These are phyloP conservation scores for Anaspis maculata DNA, from an alignment of 2,888 invertebrate species.

Conservation along the genomic window DNA sequence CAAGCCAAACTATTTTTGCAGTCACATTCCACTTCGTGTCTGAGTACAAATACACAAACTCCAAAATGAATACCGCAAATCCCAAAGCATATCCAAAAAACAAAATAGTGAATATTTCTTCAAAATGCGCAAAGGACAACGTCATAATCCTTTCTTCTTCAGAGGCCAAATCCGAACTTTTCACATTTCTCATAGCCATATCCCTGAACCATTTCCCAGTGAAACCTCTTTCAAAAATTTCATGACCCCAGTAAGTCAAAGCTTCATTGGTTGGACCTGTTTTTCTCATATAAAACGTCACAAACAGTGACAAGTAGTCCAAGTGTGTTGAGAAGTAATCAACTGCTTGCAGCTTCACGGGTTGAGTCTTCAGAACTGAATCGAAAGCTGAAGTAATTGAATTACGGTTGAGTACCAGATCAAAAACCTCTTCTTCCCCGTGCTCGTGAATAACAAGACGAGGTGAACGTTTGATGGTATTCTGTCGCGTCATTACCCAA, in stretches of 20 bases:
- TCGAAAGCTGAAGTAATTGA: background rate
- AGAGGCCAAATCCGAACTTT: background rate
- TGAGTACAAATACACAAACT: background rate
- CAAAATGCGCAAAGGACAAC: constrained; percentile 16
- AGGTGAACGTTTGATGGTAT: too few relatives aligned
- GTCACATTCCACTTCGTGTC: background rate
- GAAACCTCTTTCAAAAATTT: constrained; percentile 20
- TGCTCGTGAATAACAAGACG: background rate
- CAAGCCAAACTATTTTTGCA: background rate
- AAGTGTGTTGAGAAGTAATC: background rate
- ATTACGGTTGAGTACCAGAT: background rate
- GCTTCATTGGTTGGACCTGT: constrained; percentile 15
- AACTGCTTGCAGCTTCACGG: background rate
- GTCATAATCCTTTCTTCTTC: constrained; percentile 1
- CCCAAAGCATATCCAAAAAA: constrained; percentile 11
- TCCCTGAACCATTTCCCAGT: constrained; percentile 19
- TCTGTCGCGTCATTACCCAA: background rate
- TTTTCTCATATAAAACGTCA: constrained; percentile 6
- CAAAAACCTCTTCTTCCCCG: background rate
- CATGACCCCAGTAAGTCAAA: constrained; percentile 16
- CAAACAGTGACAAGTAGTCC: background rate
- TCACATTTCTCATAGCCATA: constrained; percentile 9
- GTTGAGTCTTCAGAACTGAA: background rate
- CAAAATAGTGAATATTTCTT: constrained; percentile 16
- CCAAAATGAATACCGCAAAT: background rate